Evolutionary conservation across 2,888 invertebrate species (phyloP), one percentile per base, ranked within the genome.

Genomic region (Helicoverpa assulta): DNA sequence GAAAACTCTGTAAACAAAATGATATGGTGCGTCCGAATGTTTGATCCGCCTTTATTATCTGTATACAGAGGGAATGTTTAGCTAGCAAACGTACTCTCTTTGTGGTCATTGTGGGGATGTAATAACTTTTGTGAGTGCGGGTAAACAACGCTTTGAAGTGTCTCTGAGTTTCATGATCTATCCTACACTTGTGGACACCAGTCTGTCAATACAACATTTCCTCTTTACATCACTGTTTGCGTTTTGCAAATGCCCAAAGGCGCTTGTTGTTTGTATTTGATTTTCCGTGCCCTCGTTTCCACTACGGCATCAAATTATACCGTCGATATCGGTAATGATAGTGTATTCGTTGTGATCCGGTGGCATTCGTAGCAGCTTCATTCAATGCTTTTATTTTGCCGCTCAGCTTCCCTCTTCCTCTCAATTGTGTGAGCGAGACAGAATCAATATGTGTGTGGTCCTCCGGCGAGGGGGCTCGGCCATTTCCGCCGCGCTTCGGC

Each of bases 1-100:
- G 94, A 94, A 95, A 94, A 94, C 93, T 95, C 92, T 91, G 95
- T 95, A 95, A 95, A 95, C 95, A 95, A 95, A 94, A 95, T 95
- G 93, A 95, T 95, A 95, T 91, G 92, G 92, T 92, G 88, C 92
- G 92, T 93, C 91, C 93, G 92, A 95, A 94, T 95, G 94, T 94
- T 95, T 95, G 94, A 95, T 94, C 94, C 95, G 89, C 91, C 93
- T 95, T 95, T 94, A 95, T 93, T 94, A 94, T 94, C 92, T 93
- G 92, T 94, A 91, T 90, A 93, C 91, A 91, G 88, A 92, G 89
- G 82, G 88, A 91, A 91, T 93, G 91, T 94, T 94, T 92, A 89
- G 85, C 91, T 90, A 91, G 91, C 90, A 91, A 91, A 92, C 91
- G 90, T 86, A 89, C 89, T 90, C 88, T 86, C 89, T 93, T 92